Evolutionary conservation across 2,113 vertebrate species (phyloP), one percentile per base, ranked within the genome.

Genomic region (Gavialis gangeticus): DNA sequence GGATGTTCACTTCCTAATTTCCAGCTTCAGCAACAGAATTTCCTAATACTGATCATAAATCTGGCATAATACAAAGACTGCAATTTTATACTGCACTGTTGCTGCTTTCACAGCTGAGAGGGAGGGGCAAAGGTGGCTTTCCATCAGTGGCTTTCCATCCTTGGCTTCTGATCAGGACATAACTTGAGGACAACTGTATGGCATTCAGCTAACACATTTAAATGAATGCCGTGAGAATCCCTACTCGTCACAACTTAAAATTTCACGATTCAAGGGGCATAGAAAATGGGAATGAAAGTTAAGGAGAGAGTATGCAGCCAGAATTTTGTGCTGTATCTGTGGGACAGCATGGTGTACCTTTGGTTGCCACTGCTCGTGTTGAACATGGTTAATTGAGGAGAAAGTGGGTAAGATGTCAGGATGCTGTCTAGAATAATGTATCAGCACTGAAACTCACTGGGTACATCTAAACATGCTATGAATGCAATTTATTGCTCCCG

Each of bases 241-340:
- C 11, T 34, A 25, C 69, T 11, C 7, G 12, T 25, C 34, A 19
- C 79, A 91, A 46, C 84, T 90, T 83, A 46, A 9, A 24, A 60
- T 85, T 0, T 27, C 73, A 94, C 84, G 64, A 93, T 5, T 94
- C 82, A 94, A 69, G 73, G 82, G 25, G 17, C 57, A 21, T 75
- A 94, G 95, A 90, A 13, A 0, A 88, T 91, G 90, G 95, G 34
- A 22, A 84, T 93, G 94, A 92, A 95, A 96, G 94, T 91, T 88
- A 92, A 78, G 85, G 9, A 1, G 84, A 71, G 91, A 62, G 91
- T 90, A 55, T 75, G 94, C 84, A 95, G 84, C 82, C 82, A 89
- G 63, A 77, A 95, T 79, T 80, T 83, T 85, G 88, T 95, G 84
- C 28, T 88, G 79, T 88, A 67, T 24, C 64, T 0, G 3, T 92